Evolutionary conservation across 2,113 vertebrate species (phyloP).

Genomic region (Glaucomys volans): DNA sequence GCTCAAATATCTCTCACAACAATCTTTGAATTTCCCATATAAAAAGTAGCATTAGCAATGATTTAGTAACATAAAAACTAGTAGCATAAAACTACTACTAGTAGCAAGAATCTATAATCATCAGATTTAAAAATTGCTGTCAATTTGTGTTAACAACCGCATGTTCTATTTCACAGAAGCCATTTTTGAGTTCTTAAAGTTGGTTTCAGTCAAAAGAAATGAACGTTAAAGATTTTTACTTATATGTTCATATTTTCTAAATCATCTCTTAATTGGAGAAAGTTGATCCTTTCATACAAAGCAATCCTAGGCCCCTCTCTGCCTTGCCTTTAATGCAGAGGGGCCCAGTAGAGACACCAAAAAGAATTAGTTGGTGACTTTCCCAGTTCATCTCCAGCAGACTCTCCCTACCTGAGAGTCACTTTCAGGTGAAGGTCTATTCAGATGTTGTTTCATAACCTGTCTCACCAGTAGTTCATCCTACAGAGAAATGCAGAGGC

Average conservation of each 20-base stretch:
- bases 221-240: not conserved
- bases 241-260: not conserved
- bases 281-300: not conserved
- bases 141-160: not conserved
- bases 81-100: not conserved
- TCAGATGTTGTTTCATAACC: not conserved
- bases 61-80: not conserved
- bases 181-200: not conserved
- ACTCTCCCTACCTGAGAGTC: not conserved
- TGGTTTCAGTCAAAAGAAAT: not conserved
- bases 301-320: not conserved
- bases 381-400: not conserved
- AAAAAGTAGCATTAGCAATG: not conserved
- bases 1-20: not conserved
- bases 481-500: not conserved
- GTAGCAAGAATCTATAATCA: not conserved
- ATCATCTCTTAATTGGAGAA: not conserved
- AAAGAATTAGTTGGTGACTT: not conserved
- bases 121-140: not conserved
- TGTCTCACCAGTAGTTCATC: not conserved
- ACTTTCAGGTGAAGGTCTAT: not conserved
- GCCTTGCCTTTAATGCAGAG: not conserved
- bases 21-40: not conserved
- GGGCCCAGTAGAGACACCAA: not conserved
- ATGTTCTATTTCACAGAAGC: slow-evolving; percentile 7